Percentiles rank a stretch among this genome's conserved stretches.
Conservation (phyloP, 1,140 invertebrate species). For the Cataglyphis hispanica region DNA sequence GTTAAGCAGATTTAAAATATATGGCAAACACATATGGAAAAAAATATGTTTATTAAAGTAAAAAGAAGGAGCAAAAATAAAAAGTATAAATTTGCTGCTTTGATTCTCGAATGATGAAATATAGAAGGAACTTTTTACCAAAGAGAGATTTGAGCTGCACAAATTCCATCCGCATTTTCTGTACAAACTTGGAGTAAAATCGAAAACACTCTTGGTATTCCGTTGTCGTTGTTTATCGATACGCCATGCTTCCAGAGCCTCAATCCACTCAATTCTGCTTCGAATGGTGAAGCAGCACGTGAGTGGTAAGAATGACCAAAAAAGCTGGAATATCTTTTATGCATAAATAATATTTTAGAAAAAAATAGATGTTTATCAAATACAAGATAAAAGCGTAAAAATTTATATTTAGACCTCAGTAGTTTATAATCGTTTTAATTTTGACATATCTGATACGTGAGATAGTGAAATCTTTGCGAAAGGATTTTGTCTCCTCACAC, state of each 20-base stretch:
- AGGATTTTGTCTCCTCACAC: neutral
- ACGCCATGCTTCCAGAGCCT: conserved; percentile 36
- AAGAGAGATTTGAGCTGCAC: neutral
- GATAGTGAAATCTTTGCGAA: neutral
- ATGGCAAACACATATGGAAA: neutral
- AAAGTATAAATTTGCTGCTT: conserved; percentile 4
- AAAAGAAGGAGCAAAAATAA: neutral
- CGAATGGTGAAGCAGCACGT: conserved; percentile 6
- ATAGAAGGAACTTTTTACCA: neutral
- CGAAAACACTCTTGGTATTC: conserved; percentile 54
- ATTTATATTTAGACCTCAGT: neutral
- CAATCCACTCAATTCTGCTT: conserved; percentile 27
- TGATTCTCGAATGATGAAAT: conserved; percentile 1
- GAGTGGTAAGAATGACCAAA: conserved; percentile 39
- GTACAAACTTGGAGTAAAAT: conserved; percentile 40
- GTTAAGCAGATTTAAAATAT: neutral
- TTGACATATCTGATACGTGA: neutral
- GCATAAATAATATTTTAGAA: neutral
- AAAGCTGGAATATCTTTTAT: neutral
- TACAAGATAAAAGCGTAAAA: neutral
- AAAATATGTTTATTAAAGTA: neutral
- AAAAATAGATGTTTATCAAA: neutral
- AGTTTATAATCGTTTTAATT: neutral
- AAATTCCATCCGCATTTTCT: conserved; percentile 48
- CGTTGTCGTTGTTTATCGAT: conserved; percentile 31